phyloP scores from a whole-genome alignment of 2,113 vertebrate genomes.

The Oncorhynchus clarkii region DNA sequence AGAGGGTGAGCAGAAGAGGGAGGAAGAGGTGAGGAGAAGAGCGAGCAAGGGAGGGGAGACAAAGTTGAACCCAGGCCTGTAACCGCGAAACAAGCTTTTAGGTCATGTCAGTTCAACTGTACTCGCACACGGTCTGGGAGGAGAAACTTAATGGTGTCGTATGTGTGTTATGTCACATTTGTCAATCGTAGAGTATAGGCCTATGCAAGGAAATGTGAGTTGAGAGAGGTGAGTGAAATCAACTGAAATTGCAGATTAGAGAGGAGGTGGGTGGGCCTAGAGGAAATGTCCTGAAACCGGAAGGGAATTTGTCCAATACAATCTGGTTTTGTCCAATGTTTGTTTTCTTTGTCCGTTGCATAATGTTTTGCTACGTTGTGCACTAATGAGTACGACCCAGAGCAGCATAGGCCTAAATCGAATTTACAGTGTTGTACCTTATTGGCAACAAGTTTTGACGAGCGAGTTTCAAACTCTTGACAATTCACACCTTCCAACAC shows the following conservation, averaged over 20 bases:
- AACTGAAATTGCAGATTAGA: neutral
- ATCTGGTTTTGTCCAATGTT: neutral
- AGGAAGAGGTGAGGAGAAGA: too few relatives aligned
- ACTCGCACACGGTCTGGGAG: conserved; percentile 22
- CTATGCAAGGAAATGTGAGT: conserved; percentile 9
- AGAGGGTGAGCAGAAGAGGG: neutral
- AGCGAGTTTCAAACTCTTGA: too few relatives aligned
- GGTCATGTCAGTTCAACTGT: conserved; percentile 24
- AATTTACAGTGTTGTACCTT: too few relatives aligned
- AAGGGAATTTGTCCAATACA: neutral
- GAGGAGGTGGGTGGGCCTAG: neutral
- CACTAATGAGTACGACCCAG: too few relatives aligned
- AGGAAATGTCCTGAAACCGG: neutral
- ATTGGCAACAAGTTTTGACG: too few relatives aligned
- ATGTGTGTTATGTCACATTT: conserved; percentile 33
- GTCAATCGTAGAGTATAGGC: conserved; percentile 8
- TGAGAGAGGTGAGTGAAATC: neutral
- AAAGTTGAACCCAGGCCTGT: conserved; percentile 18
- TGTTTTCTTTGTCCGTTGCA: neutral
- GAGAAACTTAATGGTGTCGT: conserved; percentile 36
- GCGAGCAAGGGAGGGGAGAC: neutral
- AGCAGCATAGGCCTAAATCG: too few relatives aligned
- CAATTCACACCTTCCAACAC: too few relatives aligned
- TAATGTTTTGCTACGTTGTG: too few relatives aligned
- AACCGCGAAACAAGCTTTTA: conserved; percentile 9